Evolutionary conservation across 2,888 invertebrate species (phyloP), one percentile per base, ranked within the genome.

Genomic region (Prosapia bicincta): DNA sequence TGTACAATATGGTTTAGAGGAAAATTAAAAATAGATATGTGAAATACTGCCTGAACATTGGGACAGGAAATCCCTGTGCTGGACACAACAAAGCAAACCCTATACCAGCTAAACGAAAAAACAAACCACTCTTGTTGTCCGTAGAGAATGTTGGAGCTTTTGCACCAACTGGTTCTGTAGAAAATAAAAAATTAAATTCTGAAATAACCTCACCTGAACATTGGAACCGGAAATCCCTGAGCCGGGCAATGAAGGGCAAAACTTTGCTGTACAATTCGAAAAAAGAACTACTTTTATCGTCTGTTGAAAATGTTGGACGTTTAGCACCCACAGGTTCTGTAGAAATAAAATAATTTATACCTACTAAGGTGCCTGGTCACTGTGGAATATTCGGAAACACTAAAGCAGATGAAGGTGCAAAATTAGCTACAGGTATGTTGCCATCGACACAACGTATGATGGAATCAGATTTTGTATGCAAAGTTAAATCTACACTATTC

Each of bases 241-340:
- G 92, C 91, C 84, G 90, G 90, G 84, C 92, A 92, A 81, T 90
- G 87, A 83, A 93, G 77, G 28, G 72, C 78, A 72, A 79, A 79
- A 69, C 74, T 76, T 69, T 80, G 79, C 15, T 77, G 78, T 38
- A 24, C 77, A 77, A 71, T 75, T 75, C 81, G 78, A 70, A 78
- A 76, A 68, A 81, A 25, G 81, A 79, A 83, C 83, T 87, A 81
- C 82, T 86, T 85, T 84, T 88, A 81, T 82, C 87, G 83, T 82
- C 82, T 78, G 86, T 87, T 66, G 89, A 88, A 85, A 90, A 89
- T 70, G 88, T 87, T 74, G 90, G 90, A 78, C 89, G 88, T 85
- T 89, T 90, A 69, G 88, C 87, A 80, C 90, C 90, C 79, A 90
- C 87, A n/a, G 82, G 82, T 74, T 82, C 82, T 82, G 76, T n/a